phyloP scores from a whole-genome alignment of 1,140 invertebrate species.

The Muscidifurax raptorellus region DNA sequence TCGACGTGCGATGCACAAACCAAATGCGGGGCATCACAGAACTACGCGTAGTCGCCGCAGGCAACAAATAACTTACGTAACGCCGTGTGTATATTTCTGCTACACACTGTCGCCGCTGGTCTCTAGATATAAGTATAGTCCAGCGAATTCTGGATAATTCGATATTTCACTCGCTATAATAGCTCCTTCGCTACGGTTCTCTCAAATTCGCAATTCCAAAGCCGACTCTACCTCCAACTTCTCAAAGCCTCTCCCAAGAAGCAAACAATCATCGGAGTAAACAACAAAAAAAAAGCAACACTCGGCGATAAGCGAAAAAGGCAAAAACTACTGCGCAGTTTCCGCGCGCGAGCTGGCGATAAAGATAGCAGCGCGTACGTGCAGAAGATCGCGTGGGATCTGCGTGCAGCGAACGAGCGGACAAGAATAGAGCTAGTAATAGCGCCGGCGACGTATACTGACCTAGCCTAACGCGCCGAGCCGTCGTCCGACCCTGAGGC shows the following conservation, averaged over 20 bases:
- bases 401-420: not conserved
- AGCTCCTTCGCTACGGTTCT: too few species aligned
- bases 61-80: constrained; percentile 47
- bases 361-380: constrained; percentile 3
- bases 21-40: not conserved
- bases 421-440: constrained; percentile 23
- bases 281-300: too few species aligned
- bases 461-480: constrained; percentile 68
- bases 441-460: constrained; percentile 52
- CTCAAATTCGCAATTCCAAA: too few species aligned
- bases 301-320: not conserved
- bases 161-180: too few species aligned
- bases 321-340: not conserved
- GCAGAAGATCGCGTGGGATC: not conserved
- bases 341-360: not conserved
- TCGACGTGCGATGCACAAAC: not conserved
- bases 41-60: not conserved
- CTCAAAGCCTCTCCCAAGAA: too few species aligned
- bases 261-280: too few species aligned
- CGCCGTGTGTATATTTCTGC: not conserved
- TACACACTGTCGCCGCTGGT: not conserved
- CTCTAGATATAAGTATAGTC: too few species aligned
- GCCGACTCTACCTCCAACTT: too few species aligned
- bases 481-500: constrained; percentile 69
- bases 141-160: not conserved